These are phyloP conservation scores for Drosophila pseudoananassae DNA, from an alignment of 1,140 invertebrate genomes.

Conservation along the genomic window DNA sequence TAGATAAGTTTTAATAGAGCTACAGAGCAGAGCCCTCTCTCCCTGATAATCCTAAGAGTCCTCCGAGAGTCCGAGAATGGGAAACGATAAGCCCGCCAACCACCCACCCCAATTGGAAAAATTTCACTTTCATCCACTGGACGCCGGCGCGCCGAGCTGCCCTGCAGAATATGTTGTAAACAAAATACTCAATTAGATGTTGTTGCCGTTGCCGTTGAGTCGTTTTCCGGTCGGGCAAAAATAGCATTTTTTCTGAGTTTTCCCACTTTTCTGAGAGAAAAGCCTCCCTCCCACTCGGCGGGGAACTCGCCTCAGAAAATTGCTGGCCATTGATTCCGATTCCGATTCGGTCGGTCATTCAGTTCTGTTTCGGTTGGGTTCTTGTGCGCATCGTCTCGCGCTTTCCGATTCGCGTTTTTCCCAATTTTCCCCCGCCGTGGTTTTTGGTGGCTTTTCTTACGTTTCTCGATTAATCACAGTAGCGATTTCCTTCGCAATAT, in stretches of 20 bases:
- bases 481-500: constrained; percentile 10
- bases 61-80: no score
- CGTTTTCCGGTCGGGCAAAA: constrained; percentile 50
- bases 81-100: neutral
- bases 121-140: constrained; percentile 39
- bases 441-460: constrained; percentile 21
- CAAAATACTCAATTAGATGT: constrained; percentile 22
- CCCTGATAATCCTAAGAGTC: no score
- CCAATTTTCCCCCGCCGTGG: constrained; percentile 32
- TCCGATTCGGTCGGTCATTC: constrained; percentile 41
- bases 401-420: constrained; percentile 38
- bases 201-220: constrained; percentile 45
- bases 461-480: constrained; percentile 8
- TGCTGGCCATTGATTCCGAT: constrained; percentile 40
- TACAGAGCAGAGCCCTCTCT: no score
- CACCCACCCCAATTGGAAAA: neutral
- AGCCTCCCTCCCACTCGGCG: constrained; percentile 27
- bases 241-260: constrained; percentile 62
- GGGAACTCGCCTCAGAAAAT: constrained; percentile 21
- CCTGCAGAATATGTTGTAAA: constrained; percentile 26
- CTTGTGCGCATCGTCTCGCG: constrained; percentile 59
- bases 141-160: constrained; percentile 40
- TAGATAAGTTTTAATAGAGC: no score
- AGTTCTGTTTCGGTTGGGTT: constrained; percentile 75
- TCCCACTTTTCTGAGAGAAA: constrained; percentile 47